Conservation (phyloP, 53 echinoderm and acorn worm genomes). For the Antedon mediterranea region DNA sequence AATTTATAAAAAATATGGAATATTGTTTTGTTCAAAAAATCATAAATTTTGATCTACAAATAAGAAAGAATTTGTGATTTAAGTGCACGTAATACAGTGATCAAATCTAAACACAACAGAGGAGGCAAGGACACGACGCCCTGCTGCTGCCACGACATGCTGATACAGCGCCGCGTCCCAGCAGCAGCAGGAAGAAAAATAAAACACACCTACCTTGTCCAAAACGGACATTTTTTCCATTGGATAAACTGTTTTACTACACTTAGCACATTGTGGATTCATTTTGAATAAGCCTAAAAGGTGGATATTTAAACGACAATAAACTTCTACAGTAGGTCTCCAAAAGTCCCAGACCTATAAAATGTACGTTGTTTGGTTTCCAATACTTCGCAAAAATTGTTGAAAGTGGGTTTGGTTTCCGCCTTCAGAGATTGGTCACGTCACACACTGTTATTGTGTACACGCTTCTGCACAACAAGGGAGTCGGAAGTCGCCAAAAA, state of each 20-base stretch:
- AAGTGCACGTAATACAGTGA: no score
- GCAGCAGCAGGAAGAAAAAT: no score
- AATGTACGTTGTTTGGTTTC: not conserved
- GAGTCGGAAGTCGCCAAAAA: no score
- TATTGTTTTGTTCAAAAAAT: no score
- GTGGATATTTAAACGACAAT: not conserved
- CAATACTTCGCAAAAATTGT: not conserved
- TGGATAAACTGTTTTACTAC: slow-evolving; percentile 77
- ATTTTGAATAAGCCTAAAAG: not conserved
- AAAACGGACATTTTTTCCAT: slow-evolving; percentile 53
- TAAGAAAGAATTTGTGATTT: no score
- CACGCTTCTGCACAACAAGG: no score
- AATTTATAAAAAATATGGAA: no score
- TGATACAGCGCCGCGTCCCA: not conserved
- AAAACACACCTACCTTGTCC: slow-evolving; percentile 50
- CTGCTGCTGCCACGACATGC: no score
- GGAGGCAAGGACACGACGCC: no score
- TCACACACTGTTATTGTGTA: not conserved
- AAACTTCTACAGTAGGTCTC: not conserved
- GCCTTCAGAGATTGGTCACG: not conserved
- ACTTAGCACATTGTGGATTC: slow-evolving; percentile 41
- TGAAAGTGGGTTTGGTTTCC: not conserved
- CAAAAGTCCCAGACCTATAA: not conserved
- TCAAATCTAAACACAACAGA: no score
- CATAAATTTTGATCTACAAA: no score